Base-by-base conservation (phyloP, 2,888 invertebrate genomes). In the Erpobdella octoculata region DNA sequence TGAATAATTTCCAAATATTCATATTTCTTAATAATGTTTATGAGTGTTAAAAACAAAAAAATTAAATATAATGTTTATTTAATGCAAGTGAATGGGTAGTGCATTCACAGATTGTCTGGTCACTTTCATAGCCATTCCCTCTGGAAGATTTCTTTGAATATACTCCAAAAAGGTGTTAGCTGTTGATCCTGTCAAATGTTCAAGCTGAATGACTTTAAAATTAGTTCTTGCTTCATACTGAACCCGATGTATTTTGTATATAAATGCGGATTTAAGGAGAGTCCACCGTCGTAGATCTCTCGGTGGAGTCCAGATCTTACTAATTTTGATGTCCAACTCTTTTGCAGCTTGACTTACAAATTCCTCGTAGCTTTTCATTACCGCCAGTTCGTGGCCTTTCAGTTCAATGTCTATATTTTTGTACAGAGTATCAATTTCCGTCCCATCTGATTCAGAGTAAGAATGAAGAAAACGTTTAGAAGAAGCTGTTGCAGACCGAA, bases 221-320 rank as follows among this genome's bases (percentile, higher is more conserved):
- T 95, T 91, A 2, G 97, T 97, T 77, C 97, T 87, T 25, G 90
- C 88, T 86, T 98, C 98, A 83, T 98, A 98, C 80, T 97, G 96
- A 0, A 93, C 92, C 80, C 89, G 87, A 83, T 95, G 93, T 79
- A 96, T 96, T 82, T 80, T 81, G 75, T 77, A 79, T 41, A 81
- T 76, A 81, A 92, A 92, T 41, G 91, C 91, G 61, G 92, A 91
- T 81, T 91, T 91, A 5, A 96, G 85, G 12, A 96, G 85, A 0
- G 92, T 91, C 79, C 88, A 87, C 70, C 92, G 87, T 76, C 90
- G 88, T 78, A 91, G 89, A 72, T 87, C 85, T 85, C 90, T 91
- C 66, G 87, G 85, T 53, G 88, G 86, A 35, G 88, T 88, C 87
- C 88, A 89, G 77, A 75, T 36, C 73, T 68, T 73, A 35, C 62